These are phyloP conservation scores for Platycercus adscitus DNA, from an alignment of 2,113 vertebrate genomes.

Conservation along the genomic window DNA sequence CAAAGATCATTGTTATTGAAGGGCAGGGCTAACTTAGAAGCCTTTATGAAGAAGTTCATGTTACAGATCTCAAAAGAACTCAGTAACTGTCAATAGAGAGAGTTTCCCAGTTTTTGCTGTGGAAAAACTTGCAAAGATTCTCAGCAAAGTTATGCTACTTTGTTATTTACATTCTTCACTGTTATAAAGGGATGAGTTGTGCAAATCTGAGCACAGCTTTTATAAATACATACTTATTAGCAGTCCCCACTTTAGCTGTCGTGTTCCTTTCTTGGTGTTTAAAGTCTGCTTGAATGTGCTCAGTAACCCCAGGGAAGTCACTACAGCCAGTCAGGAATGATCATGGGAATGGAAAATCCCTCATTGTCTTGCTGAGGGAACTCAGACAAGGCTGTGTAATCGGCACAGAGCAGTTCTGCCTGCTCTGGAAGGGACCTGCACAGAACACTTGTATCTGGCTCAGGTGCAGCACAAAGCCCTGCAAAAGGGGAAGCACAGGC, in stretches of 20 bases:
- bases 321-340: neutral
- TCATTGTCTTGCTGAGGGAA: neutral
- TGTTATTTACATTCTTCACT: neutral
- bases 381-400: neutral
- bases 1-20: neutral
- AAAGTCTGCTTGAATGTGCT: neutral
- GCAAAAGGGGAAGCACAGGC: neutral
- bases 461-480: neutral
- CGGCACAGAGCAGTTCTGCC: neutral
- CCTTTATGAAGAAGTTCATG: neutral
- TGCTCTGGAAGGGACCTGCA: neutral
- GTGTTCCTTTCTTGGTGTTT: rapidly evolving
- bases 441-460: neutral
- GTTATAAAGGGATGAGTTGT: neutral
- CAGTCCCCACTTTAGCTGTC: neutral
- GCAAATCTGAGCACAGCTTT: neutral
- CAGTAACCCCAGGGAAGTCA: neutral
- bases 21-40: neutral
- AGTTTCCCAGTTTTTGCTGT: neutral
- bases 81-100: neutral
- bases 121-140: neutral
- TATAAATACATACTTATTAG: neutral
- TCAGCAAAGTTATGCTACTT: neutral
- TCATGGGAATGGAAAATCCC: neutral
- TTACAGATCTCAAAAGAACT: neutral